Evolutionary conservation across 2,888 invertebrate genomes (phyloP), one percentile per base, ranked within the genome.

Genomic region (Leucophora obtusa): DNA sequence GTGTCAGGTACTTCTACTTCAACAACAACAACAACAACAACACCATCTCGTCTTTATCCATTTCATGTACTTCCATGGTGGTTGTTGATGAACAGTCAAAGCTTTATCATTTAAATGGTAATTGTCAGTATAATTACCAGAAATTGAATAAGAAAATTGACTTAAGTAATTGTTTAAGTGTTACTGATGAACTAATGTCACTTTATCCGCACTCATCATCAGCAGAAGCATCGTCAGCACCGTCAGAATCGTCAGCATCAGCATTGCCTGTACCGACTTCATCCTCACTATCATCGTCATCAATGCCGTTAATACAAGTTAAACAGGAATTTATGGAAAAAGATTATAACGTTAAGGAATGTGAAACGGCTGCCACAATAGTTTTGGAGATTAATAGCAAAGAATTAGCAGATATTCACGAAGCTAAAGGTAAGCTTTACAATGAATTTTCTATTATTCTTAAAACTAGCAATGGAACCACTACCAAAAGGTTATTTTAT

Each of bases 311-410:
- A 38, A 86, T 87, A 14, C 86, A 87, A 73, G 85, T 87, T 53
- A 87, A 87, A 82, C 87, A 87, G 83, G 87, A 87, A 79, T 86
- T 86, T 62, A 85, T 85, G 83, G 59, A 82, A 54, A 66, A 74
- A 21, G 70, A 69, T 58, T 38, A 62, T 51, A 51, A 38, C 15
- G 35, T 59, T 17, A 47, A 72, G 28, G 59, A 54, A 35, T 59
- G 14, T 50, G 62, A 59, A 18, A n/a, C 17, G 14, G 14, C n/a
- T 14, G 35, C 38, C 14, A 53, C n/a, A 24, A 9, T 6, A 11
- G 15, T 58, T 56, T 35, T 10, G 35, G 17, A 24, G 24, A 50
- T 28, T 53, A 69, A 51, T 54, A 38, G 33, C 28, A 33, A 65
- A 28, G 47, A 24, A 62, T 62, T 62, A 47, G 9, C 9, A 14